Evolutionary conservation across 2,888 invertebrate genomes (phyloP), one percentile per base, ranked within the genome.

Genomic region (Xestobium rufovillosum): DNA sequence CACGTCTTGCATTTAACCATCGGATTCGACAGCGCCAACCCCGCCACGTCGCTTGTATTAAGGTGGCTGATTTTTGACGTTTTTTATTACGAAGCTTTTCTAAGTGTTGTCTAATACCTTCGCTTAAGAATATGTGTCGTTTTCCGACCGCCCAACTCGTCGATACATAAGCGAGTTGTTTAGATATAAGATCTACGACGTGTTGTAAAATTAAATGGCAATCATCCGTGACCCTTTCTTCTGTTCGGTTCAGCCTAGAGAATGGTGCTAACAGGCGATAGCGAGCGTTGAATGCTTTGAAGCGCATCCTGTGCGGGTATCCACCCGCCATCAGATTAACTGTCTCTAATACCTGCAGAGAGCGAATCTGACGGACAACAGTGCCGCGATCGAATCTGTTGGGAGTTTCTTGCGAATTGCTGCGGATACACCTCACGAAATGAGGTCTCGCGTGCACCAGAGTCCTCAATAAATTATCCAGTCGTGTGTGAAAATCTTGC

Each of bases 301-400:
- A 94, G 14, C 92, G 76, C 90, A 94, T 89, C 51, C 91, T 76
- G 64, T 95, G 94, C 14, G 94, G 94, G 66, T 87, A 91, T 4
- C 92, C 92, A 55, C 87, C 87, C 9, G 91, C 90, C 92, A 94
- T 94, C 42, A 95, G 69, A 64, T 92, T 91, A 11, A 92, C 90
- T 26, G 94, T 94, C 69, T 95, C 94, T 34, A 94, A 69, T n/a
- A 92, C 82, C 53, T 73, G 72, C 34, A 94, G 72, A 1, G 92
- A 88, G 29, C 92, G 76, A 43, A 94, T 84, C 72, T 95, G 94
- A 32, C 82, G 75, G 53, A 89, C 85, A 14, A 94, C 87, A 1
- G 83, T 77, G 40, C 78, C 75, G 28, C 89, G 75, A 62, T 94
- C 92, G 63, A 92, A 89, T 45, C 81, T 72, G 59, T 83, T 80